These are phyloP conservation scores for Pseudoips prasinana DNA, from an alignment of 2,888 invertebrate species.

Conservation along the genomic window DNA sequence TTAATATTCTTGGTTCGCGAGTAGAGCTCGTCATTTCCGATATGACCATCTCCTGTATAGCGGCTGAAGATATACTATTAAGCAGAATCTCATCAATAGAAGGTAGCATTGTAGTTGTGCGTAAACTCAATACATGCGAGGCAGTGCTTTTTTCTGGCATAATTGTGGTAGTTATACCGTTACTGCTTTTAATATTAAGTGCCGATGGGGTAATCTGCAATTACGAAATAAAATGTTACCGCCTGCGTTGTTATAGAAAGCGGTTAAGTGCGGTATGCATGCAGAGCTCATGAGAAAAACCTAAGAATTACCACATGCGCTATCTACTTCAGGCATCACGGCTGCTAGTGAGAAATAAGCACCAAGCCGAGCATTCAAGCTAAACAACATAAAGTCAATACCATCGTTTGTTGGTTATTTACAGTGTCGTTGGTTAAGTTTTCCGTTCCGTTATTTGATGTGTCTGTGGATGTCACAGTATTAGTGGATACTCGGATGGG, in stretches of 20 bases:
- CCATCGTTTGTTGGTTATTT: conserved; percentile 80
- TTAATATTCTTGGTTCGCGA: conserved; percentile 80
- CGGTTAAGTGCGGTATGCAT: conserved; percentile 59
- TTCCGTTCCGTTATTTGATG: conserved; percentile 82
- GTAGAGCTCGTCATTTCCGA: conserved; percentile 77
- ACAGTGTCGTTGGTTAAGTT: conserved; percentile 79
- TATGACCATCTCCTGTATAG: conserved; percentile 82
- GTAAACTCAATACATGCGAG: conserved; percentile 81
- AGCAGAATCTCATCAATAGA: conserved; percentile 83
- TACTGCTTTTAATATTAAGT: conserved; percentile 79
- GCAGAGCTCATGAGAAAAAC: conserved; percentile 52
- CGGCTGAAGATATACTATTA: conserved; percentile 83
- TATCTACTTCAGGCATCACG: conserved; percentile 35
- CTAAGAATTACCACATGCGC: conserved; percentile 43
- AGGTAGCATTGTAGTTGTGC: conserved; percentile 82
- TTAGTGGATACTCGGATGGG: conserved; percentile 85
- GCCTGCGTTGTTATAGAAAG: conserved; percentile 53
- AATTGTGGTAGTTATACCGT: conserved; percentile 73
- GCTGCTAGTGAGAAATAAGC: conserved; percentile 54
- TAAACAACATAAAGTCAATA: conserved; percentile 78
- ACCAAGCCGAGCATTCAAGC: conserved; percentile 73
- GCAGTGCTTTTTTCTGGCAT: conserved; percentile 78
- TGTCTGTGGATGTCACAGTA: conserved; percentile 82
- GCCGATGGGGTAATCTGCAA: conserved; percentile 78
- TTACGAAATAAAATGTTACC: conserved; percentile 75